Evolutionary conservation across 2,113 vertebrate genomes (phyloP).

Genomic region (Xyliphius kryptos): DNA sequence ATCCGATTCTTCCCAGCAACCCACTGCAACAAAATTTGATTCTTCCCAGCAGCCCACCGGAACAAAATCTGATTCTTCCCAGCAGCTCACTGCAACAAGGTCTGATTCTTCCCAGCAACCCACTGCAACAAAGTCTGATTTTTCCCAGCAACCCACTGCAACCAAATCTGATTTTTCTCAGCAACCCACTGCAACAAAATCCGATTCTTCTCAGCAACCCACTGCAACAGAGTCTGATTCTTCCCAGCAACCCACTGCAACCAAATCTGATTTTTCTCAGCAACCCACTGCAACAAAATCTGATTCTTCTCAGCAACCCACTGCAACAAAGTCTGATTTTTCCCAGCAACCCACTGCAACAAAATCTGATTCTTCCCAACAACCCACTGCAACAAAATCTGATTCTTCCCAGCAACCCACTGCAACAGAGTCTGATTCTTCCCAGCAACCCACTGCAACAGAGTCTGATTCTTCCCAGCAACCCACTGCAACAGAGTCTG

Average conservation of each 20-base stretch:
- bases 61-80: not conserved
- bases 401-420: no score
- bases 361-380: not conserved
- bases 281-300: conserved; percentile 11
- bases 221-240: not conserved
- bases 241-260: not conserved
- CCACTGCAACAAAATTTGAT: not conserved
- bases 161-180: not conserved
- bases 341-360: not conserved
- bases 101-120: conserved; percentile 1
- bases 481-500: not conserved
- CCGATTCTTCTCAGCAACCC: not conserved
- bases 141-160: not conserved
- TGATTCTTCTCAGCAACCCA: not conserved
- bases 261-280: not conserved
- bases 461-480: not conserved
- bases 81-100: not conserved
- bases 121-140: not conserved
- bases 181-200: not conserved
- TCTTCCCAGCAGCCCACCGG: not conserved
- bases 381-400: not conserved
- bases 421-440: not conserved
- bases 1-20: not conserved
- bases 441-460: not conserved
- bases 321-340: not conserved